Base-by-base conservation (phyloP, 2,797 vertebrate species). In the Lacerta bilineata region DNA sequence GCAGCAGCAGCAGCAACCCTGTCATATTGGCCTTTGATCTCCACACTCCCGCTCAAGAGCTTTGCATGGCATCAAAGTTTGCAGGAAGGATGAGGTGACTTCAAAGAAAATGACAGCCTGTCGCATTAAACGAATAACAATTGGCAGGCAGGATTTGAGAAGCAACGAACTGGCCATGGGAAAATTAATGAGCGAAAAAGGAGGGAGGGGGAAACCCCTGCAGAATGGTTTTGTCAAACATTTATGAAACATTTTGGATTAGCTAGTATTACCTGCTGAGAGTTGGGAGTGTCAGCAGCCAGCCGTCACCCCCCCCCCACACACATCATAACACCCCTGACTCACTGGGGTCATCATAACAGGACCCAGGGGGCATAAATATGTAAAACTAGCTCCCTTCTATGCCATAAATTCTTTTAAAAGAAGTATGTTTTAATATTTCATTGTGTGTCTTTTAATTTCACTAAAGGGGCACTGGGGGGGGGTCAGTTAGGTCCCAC, bases 81-180 rank as follows among this genome's bases (percentile, higher is more conserved):
- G 39, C 33, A 74, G 71, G 29, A 25, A 43, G 55, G 79, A 33
- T 82, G 66, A 86, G 41, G 39, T 61, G 78, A 83, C 61, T 83
- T 88, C 87, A 77, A 88, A 84, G 43, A 64, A 55, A 77, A 84
- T 41, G 27, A 78, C 74, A 88, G 46, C 33, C 64, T 79, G 61
- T 79, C n/a, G 27, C 33, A 88, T 36, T 41, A 55, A 88, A 88
- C n/a, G 64, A 88, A 39, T 59, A 59, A 77, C 61, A 41, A 78
- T 68, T 6, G 33, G 36, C 33, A 43, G 69, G 46, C 13, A 18
- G 33, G 27, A 25, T 20, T 27, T 66, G 80, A 68, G 61, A 77
- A 39, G 78, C 59, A 55, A 77, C 17, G n/a, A 50, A 83, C 33
- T 41, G 20, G 72, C 13, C 59, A 29, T 1, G 20, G 61, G 72